These are phyloP conservation scores for Calliopum simillimum DNA, from an alignment of 2,888 invertebrate genomes.

Conservation along the genomic window DNA sequence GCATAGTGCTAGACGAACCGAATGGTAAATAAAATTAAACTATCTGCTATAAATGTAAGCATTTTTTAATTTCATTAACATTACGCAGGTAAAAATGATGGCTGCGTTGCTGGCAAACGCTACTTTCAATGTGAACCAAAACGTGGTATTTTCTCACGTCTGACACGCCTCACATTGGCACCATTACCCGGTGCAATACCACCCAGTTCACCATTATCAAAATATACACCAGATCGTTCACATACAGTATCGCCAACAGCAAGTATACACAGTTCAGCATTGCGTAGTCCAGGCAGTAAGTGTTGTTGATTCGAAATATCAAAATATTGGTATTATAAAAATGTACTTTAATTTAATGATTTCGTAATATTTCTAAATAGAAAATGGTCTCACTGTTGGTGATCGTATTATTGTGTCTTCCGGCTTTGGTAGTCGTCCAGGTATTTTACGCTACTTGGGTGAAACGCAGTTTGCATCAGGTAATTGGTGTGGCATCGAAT, in stretches of 20 bases:
- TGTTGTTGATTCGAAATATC: conserved; percentile 28
- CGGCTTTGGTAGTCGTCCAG: conserved; percentile 89
- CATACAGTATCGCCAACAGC: conserved; percentile 65
- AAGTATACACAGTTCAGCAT: conserved; percentile 61
- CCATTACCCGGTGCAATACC: conserved; percentile 73
- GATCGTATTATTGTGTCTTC: conserved; percentile 92
- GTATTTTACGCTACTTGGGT: conserved; percentile 87
- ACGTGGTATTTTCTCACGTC: conserved; percentile 92
- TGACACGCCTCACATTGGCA: conserved; percentile 84
- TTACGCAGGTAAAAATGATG: conserved; percentile 91
- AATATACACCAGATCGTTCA: conserved; percentile 63
- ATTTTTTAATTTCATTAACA: neutral
- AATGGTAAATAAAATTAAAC: conserved; percentile 72
- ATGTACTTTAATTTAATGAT: conserved; percentile 8
- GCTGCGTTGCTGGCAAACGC: conserved; percentile 89
- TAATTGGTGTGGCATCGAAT: conserved; percentile 95
- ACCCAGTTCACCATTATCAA: conserved; percentile 59
- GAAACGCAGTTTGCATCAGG: conserved; percentile 91
- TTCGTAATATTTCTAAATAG: conserved; percentile 45
- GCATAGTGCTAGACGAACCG: conserved; percentile 94
- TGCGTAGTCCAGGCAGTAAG: conserved; percentile 64
- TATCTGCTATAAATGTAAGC: neutral
- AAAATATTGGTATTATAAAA: neutral
- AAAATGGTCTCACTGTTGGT: conserved; percentile 81
- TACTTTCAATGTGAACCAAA: conserved; percentile 95